A percentile compares a stretch with the other conserved stretches of the same genome.
Evolutionary conservation across 2,113 vertebrate genomes (phyloP).

Genomic region (Takifugu flavidus): DNA sequence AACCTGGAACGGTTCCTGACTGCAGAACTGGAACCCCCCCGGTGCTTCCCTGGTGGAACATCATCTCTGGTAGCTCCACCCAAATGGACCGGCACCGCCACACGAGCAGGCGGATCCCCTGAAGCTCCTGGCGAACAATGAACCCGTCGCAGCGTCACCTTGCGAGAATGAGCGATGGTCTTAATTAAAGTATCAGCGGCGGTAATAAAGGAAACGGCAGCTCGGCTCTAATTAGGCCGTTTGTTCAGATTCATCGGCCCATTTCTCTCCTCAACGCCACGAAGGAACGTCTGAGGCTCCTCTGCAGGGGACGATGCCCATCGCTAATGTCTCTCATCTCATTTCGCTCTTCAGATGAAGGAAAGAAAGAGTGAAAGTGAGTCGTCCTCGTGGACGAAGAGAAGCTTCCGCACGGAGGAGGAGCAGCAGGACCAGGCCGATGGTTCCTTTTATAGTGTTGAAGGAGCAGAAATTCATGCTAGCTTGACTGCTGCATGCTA

Average conservation of each 20-base stretch:
- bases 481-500: too few relatives aligned
- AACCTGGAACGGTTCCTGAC: slow-evolving; percentile 34
- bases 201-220: slow-evolving; percentile 44
- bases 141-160: slow-evolving; percentile 36
- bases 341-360: background rate
- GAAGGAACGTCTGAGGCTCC: slow-evolving; percentile 7
- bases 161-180: slow-evolving; percentile 50
- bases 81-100: slow-evolving; percentile 2
- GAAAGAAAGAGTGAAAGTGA: background rate
- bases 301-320: slow-evolving; percentile 3
- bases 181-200: slow-evolving; percentile 62
- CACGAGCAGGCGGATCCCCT: slow-evolving; percentile 33
- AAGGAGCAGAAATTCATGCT: too few relatives aligned
- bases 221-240: slow-evolving; percentile 42
- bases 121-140: slow-evolving; percentile 39
- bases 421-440: too few relatives aligned
- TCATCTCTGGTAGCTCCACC: slow-evolving; percentile 9
- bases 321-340: background rate
- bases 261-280: slow-evolving; percentile 14
- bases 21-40: too few relatives aligned
- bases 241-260: slow-evolving; percentile 34
- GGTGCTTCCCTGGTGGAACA: too few relatives aligned
- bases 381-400: background rate
- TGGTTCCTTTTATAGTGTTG: too few relatives aligned
- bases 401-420: slow-evolving; percentile 3